Base-by-base conservation (phyloP, 2,888 invertebrate genomes). In the Caenorhabditis imperialis region DNA sequence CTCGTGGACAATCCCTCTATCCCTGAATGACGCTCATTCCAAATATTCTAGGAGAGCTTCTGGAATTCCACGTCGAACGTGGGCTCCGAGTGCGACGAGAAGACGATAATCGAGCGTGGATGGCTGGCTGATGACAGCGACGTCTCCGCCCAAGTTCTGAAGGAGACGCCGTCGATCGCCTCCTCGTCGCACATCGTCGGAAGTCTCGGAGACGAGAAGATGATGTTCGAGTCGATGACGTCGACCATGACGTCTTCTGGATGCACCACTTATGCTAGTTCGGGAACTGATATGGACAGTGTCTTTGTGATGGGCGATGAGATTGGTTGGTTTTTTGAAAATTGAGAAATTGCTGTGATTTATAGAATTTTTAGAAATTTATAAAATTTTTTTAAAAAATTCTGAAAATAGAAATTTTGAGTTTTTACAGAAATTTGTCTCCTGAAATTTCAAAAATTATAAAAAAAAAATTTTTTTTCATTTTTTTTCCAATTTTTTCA, bases 221-320 rank as follows among this genome's bases (percentile, higher is more conserved):
- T 48, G 8, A 72, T 72, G 71, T 63, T 72, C 22, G 57, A 55
- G 37, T 72, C 71, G 16, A 62, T 63, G 38, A 63, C 58, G n/a
- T 62, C 62, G 61, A 81, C 81, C 0, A 83, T 82, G 81, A 82
- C 83, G 10, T 77, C 75, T 7, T 84, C 84, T 3, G 81, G 81
- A 16, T 74, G 74, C 58, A 84, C 84, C 20, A 84, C 84, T 1
- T 83, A 81, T 54, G 82, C 74, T 2, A 79, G 79, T 65, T 78
- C 79, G 12, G 79, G 79, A 37, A 81, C 81, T 4, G 84, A 82
- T 58, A 70, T 18, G 4, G 82, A 83, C 16, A 80, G 81, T 38
- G 82, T 83, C 23, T 81, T 76, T 51, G 81, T 82, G 7, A 81
- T 81, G 69, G 76, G 76, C 8, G 81, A 79, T 61, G 83, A 82